Evolutionary conservation across 2,888 invertebrate genomes (phyloP).

Genomic region (Tillus elongatus): DNA sequence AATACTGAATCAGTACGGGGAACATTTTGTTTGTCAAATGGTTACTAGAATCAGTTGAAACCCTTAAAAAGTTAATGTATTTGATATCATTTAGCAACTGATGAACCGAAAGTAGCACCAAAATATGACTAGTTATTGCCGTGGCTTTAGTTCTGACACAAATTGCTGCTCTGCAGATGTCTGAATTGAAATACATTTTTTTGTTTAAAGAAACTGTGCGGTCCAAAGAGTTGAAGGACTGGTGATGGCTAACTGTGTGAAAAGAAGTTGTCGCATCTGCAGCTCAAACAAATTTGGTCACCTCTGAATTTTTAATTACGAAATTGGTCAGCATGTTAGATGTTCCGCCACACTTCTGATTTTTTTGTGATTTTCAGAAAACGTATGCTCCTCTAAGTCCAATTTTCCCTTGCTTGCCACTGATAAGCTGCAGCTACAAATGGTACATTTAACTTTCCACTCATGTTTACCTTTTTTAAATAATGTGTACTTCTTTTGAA

Average conservation of each 20-base stretch:
- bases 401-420: conserved; percentile 6
- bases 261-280: conserved; percentile 25
- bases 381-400: conserved; percentile 8
- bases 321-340: too few relatives aligned
- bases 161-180: conserved; percentile 8
- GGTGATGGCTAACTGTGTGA: conserved; percentile 26
- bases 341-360: conserved; percentile 5
- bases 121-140: conserved; percentile 18
- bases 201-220: conserved; percentile 17
- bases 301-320: too few relatives aligned
- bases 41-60: conserved; percentile 21
- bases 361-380: conserved; percentile 8
- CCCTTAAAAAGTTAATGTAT: conserved; percentile 15
- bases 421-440: too few relatives aligned
- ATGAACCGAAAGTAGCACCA: too few relatives aligned
- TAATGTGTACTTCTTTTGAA: too few relatives aligned
- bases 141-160: conserved; percentile 20
- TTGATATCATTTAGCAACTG: too few relatives aligned
- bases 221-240: conserved; percentile 24
- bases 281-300: too few relatives aligned
- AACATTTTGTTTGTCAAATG: conserved; percentile 21
- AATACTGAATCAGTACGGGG: conserved; percentile 21
- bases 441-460: too few relatives aligned
- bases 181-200: not conserved
- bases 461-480: too few relatives aligned